Percentiles rank a stretch among this genome's conserved stretches.
Conservation (phyloP, 1,140 invertebrate species). For the Pseudomyrmex dendroicus region DNA sequence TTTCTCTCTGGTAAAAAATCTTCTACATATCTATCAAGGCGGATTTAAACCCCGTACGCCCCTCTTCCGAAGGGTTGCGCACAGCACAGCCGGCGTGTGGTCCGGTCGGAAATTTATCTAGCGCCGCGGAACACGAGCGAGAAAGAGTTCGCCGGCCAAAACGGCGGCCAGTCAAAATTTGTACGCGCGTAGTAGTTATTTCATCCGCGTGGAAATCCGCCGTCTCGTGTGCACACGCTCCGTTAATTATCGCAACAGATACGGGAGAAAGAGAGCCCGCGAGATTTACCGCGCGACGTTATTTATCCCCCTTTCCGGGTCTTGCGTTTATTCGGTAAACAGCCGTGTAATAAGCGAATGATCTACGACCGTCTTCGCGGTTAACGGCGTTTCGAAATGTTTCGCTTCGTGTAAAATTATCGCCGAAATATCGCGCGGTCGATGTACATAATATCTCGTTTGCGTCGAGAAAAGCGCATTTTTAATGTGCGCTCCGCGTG, state of each 20-base stretch:
- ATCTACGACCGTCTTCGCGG: constrained; percentile 6
- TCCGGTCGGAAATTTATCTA: neutral
- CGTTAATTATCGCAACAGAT: constrained; percentile 41
- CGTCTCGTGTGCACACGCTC: neutral
- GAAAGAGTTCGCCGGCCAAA: neutral
- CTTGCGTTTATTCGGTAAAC: constrained; percentile 48
- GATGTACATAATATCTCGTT: constrained; percentile 4
- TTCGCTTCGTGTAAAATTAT: no score
- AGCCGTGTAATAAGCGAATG: constrained; percentile 35
- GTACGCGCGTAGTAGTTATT: neutral
- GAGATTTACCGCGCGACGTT: constrained; percentile 39
- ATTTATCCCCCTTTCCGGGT: constrained; percentile 7
- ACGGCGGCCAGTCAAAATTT: constrained; percentile 12
- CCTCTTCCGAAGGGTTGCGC: no score
- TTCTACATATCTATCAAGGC: no score
- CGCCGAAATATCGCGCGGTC: no score
- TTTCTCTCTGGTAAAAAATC: no score
- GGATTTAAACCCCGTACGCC: no score
- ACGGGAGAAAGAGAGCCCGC: neutral
- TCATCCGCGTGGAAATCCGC: neutral
- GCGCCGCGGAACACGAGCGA: neutral
- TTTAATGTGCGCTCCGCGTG: neutral
- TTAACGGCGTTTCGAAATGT: constrained; percentile 10
- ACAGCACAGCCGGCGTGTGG: neutral
- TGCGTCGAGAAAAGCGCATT: neutral